Base-by-base conservation (phyloP, 2,888 invertebrate species). In the Eupeodes luniger region DNA sequence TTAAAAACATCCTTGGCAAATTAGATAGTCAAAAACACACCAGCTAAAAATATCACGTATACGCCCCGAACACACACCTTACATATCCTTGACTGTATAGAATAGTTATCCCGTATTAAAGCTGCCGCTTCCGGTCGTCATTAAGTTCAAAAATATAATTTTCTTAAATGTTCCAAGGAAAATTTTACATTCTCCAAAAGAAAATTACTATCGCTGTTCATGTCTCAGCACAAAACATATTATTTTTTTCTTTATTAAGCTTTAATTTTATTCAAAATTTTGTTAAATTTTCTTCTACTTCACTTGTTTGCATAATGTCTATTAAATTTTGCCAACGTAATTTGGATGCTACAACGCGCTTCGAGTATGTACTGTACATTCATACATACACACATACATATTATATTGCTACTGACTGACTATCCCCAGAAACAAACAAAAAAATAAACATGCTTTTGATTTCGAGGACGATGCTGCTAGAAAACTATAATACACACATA, bases 271-370 rank as follows among this genome's bases (percentile, higher is more conserved):
- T 69, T 66, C 55, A 34, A 76, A 81, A 81, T 70, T 81, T 57
- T 49, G 55, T 53, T 51, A 2, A 67, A 67, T 77, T 80, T 72
- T 40, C 75, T 80, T 76, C 76, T 47, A 57, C 62, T 62, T 84
- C 76, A 61, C 36, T 84, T 72, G 76, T 84, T 88, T 88, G 77
- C 84, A 85, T 85, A 81, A 81, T 81, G 70, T 74, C 55, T 72
- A 72, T 59, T 59, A 72, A 59, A 49, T 27, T 85, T 80, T 61
- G 2, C 34, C 49, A 55, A 59, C 70, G 75, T 69, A 70, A 55
- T 70, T 55, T 44, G 1, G 7, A 55, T 53, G 9, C 53, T 55
- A 55, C 40, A 40, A 40, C 40, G 40, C 40, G 40, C 27, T 27
- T 27, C 5, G 40, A 40, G 40, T 40, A 40, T 40, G 40, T 40